A percentile compares a stretch with the other conserved stretches of the same genome.
phyloP scores from a whole-genome alignment of 2,888 invertebrate species.

The Spodoptera picta region DNA sequence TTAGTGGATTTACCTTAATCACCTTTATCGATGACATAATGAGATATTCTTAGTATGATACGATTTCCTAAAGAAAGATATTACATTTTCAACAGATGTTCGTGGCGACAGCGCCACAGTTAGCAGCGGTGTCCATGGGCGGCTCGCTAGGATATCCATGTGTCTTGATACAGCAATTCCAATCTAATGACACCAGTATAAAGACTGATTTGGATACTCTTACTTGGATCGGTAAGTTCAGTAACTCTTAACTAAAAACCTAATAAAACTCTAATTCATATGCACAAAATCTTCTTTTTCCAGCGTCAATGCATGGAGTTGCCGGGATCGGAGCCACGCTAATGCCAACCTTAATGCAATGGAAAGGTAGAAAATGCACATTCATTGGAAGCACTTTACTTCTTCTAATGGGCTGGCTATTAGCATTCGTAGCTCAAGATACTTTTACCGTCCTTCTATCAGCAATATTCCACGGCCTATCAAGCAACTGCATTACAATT shows the following conservation, averaged over 20 bases:
- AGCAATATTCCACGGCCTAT: conserved; percentile 42
- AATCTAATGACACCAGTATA: conserved; percentile 22
- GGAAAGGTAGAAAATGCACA: conserved; percentile 41
- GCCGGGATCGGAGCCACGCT: conserved; percentile 41
- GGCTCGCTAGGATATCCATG: conserved; percentile 33
- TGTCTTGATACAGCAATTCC: conserved; percentile 41
- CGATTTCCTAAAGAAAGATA: too few species aligned
- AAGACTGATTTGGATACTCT: conserved; percentile 31
- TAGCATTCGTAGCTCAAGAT: conserved; percentile 30
- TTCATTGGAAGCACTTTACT: conserved; percentile 42
- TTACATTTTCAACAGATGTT: conserved; percentile 16
- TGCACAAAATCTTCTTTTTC: background rate
- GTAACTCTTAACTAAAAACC: background rate
- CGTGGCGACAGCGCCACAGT: conserved; percentile 30
- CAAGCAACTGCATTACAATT: conserved; percentile 41
- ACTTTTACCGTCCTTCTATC: conserved; percentile 29
- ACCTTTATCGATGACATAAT: too few species aligned
- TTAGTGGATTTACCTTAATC: too few species aligned
- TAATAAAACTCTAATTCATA: too few species aligned
- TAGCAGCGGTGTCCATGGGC: conserved; percentile 35
- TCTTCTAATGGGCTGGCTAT: conserved; percentile 44
- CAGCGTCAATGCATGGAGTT: conserved; percentile 49
- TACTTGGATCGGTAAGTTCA: conserved; percentile 43
- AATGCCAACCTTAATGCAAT: conserved; percentile 49
- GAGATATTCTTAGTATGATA: too few species aligned